phyloP scores from a whole-genome alignment of 2,113 vertebrate genomes.

The Python bivittatus region DNA sequence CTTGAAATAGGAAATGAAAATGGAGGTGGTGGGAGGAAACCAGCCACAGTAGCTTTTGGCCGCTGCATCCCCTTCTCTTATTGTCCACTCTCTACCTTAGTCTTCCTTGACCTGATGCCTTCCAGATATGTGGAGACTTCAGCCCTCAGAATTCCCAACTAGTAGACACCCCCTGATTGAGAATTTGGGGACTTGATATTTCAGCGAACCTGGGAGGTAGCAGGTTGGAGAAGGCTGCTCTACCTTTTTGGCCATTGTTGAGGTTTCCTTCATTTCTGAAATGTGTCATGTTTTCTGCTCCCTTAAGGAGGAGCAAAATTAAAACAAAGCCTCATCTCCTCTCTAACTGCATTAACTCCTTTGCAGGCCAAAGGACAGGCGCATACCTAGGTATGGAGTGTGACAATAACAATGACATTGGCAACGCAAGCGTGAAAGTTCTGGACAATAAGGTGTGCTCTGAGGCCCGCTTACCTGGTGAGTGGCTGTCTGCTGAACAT shows the following conservation, averaged over 20 bases:
- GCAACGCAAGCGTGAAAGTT: conserved; percentile 90
- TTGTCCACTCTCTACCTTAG: conserved; percentile 64
- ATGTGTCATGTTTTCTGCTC: conserved; percentile 40
- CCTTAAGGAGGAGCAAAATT: conserved; percentile 44
- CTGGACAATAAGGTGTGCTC: conserved; percentile 99
- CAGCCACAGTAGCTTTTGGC: conserved; percentile 19
- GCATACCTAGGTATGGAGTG: conserved; percentile 88
- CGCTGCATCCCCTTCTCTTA: conserved; percentile 28
- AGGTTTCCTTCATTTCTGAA: conserved; percentile 42
- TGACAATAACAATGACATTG: conserved; percentile 99
- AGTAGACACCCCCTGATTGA: background rate
- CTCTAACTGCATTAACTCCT: conserved; percentile 80
- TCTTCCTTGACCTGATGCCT: background rate
- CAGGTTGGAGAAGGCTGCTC: conserved; percentile 21
- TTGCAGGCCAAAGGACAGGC: conserved; percentile 83
- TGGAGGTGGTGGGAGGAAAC: background rate
- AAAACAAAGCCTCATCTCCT: conserved; percentile 35
- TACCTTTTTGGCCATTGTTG: conserved; percentile 40
- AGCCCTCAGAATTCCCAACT: background rate
- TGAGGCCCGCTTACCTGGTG: conserved; percentile 96
- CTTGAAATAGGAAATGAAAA: background rate
- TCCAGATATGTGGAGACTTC: background rate
- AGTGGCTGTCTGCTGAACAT: conserved; percentile 93
- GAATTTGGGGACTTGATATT: background rate
- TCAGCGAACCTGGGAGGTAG: background rate